These are phyloP conservation scores for Ctenomys sociabilis DNA, from an alignment of 2,113 vertebrate genomes.

Conservation along the genomic window DNA sequence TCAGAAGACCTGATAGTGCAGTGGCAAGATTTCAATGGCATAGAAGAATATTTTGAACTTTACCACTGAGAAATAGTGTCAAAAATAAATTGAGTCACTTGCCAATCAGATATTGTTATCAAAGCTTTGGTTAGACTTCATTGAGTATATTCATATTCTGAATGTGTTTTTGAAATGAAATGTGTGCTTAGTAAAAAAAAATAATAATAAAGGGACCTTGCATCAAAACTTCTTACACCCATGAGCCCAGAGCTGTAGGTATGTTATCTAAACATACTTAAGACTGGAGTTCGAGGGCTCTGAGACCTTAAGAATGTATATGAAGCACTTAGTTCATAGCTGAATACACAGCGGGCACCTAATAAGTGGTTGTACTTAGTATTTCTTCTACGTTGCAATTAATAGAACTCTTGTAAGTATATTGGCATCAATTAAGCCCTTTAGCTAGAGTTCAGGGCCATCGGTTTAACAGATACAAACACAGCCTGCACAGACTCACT, in stretches of 20 bases:
- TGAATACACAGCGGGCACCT: slow-evolving; percentile 59
- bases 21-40: slow-evolving; percentile 1
- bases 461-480: background rate
- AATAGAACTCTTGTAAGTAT: background rate
- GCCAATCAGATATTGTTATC: slow-evolving; percentile 41
- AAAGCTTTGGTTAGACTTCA: slow-evolving; percentile 47
- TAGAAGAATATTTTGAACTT: slow-evolving; percentile 30
- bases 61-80: background rate
- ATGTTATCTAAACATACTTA: background rate
- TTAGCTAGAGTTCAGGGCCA: background rate
- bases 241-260: background rate
- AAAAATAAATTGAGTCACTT: background rate
- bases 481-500: background rate
- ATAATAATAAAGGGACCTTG: background rate
- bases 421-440: background rate
- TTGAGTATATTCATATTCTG: background rate
- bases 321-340: slow-evolving; percentile 52
- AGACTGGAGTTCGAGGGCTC: background rate
- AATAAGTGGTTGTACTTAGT: background rate
- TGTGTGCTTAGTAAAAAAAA: slow-evolving; percentile 33
- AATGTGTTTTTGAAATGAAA: slow-evolving; percentile 29
- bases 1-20: background rate
- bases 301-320: slow-evolving; percentile 32
- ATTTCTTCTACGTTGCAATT: slow-evolving; percentile 31
- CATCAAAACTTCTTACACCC: background rate